Conservation (phyloP, 1,140 invertebrate species). For the Araneus ventricosus region DNA sequence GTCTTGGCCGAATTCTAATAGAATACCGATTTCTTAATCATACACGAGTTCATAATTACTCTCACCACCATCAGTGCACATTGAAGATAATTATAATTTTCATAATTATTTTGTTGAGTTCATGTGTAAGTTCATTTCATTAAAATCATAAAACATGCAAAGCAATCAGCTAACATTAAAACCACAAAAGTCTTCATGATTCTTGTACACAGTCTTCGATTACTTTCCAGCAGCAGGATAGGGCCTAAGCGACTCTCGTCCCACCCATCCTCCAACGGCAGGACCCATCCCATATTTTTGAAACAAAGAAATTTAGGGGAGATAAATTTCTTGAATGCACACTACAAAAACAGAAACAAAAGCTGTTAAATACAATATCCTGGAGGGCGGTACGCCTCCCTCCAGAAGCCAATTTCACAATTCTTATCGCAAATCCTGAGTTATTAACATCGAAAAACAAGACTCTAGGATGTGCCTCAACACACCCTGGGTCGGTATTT, state of each 20-base stretch:
- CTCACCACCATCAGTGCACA: too few relatives aligned
- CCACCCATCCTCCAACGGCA: background rate
- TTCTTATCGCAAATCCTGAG: slow-evolving; percentile 23
- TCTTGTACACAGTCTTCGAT: too few relatives aligned
- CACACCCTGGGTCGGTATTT: slow-evolving; percentile 54
- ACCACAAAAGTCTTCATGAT: too few relatives aligned
- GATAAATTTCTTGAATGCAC: background rate
- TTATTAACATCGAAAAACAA: slow-evolving; percentile 18
- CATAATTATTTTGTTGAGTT: too few relatives aligned
- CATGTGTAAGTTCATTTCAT: too few relatives aligned
- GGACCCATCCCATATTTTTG: background rate
- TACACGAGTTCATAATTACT: too few relatives aligned
- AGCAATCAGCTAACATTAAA: too few relatives aligned
- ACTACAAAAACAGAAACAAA: background rate
- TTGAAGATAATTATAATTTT: too few relatives aligned
- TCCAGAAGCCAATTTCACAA: background rate
- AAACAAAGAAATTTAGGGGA: slow-evolving; percentile 5
- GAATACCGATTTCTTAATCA: too few relatives aligned
- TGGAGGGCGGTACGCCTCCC: background rate
- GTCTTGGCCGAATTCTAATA: too few relatives aligned
- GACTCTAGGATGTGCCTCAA: background rate
- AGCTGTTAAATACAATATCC: background rate
- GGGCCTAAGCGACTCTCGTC: background rate
- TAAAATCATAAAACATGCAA: too few relatives aligned
- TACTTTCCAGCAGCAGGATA: too few relatives aligned